Evolutionary conservation across 2,888 invertebrate species (phyloP).

Genomic region (Melanotus villosus): DNA sequence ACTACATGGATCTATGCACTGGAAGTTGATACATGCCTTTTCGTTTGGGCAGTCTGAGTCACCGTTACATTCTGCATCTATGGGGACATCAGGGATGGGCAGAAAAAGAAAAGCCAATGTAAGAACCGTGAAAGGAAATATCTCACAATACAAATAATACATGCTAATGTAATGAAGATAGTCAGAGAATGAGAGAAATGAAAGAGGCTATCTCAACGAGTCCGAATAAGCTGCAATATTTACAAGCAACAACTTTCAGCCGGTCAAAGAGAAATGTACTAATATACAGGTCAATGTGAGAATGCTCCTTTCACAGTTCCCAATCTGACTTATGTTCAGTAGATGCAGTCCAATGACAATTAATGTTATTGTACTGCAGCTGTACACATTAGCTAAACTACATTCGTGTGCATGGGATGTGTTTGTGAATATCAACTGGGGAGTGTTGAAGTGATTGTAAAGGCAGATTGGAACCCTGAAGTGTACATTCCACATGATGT

Average conservation of each 20-base stretch:
- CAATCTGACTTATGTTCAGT: constrained; percentile 76
- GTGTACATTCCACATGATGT: constrained; percentile 74
- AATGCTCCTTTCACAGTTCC: constrained; percentile 85
- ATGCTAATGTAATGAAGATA: constrained; percentile 67
- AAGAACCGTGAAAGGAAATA: constrained; percentile 91
- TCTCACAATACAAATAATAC: constrained; percentile 70
- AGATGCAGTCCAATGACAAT: constrained; percentile 56
- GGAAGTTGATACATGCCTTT: constrained; percentile 91
- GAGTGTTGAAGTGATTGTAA: constrained; percentile 53
- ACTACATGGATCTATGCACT: constrained; percentile 92
- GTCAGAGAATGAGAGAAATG: constrained; percentile 69
- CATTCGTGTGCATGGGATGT: constrained; percentile 41
- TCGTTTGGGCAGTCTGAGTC: constrained; percentile 93
- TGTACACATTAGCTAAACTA: constrained; percentile 47
- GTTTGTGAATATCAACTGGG: constrained; percentile 38
- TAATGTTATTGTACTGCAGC: constrained; percentile 44
- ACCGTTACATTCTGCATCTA: constrained; percentile 83
- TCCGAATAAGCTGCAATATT: constrained; percentile 73
- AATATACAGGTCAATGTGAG: constrained; percentile 73
- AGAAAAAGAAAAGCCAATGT: constrained; percentile 78
- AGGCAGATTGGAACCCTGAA: constrained; percentile 77
- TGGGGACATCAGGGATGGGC: constrained; percentile 61
- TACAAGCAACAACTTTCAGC: constrained; percentile 71
- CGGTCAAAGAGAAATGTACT: constrained; percentile 60
- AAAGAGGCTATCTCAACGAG: constrained; percentile 67